Base-by-base conservation (phyloP, 2,797 vertebrate species). In the Tokudaia tokunoshimensis region DNA sequence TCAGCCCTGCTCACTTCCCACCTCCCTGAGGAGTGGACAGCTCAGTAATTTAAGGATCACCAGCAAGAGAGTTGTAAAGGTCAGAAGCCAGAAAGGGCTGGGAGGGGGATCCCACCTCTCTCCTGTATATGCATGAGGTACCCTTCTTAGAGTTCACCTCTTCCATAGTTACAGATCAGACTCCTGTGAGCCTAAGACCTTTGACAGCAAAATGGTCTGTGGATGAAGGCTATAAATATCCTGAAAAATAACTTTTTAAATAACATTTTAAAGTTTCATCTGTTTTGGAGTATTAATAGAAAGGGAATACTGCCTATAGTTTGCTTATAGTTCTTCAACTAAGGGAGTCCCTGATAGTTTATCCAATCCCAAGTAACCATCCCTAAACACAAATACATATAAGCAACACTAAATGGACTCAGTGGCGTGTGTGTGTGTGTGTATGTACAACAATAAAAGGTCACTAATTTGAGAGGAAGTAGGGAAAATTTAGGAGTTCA, bases 11-110 rank as follows among this genome's bases (percentile, higher is more conserved):
- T 82, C 82, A 92, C 85, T 52, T 88, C 91, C 95, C 94, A 83
- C 96, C 81, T 96, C 89, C 86, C 47, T 0, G 0, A 76, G 83
- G 50, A 74, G 95, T 96, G 96, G 98, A 98, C 98, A n/a, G 91
- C 67, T 97, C 92, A 85, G 96, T 98, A 97, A 98, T 98, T 97
- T 97, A 96, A 97, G 97, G 97, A 97, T 98, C 98, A 96, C 93
- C 55, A 81, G 74, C 91, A 96, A 97, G 96, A 97, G 98, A 98
- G 82, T 96, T 85, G 94, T 97, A 1, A 0, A 97, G 98, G 98
- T 97, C 98, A 98, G 94, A 97, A 97, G 97, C 97, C 98, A 97
- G 96, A 1, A 82, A 90, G 92, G 86, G 94, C 67, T 31, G 87
- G n/a, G 94, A 93, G 37, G 97, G 93, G 95, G 97, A 97, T 97